These are phyloP conservation scores for Tuta absoluta DNA, from an alignment of 2,888 invertebrate genomes.

Conservation along the genomic window DNA sequence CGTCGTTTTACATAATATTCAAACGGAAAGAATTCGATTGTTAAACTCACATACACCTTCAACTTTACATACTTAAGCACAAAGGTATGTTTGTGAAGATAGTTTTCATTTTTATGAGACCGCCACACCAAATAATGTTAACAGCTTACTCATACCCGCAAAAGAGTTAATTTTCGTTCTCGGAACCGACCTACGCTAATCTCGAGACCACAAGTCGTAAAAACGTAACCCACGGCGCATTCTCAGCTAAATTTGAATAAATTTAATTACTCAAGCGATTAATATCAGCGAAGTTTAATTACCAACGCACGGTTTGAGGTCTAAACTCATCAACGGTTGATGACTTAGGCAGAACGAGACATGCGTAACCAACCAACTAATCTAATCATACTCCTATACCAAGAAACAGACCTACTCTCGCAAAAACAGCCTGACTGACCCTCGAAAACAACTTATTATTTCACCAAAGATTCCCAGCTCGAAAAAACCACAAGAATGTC, in stretches of 20 bases:
- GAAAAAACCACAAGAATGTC: slow-evolving; percentile 80
- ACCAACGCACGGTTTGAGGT: slow-evolving; percentile 59
- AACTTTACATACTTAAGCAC: neutral
- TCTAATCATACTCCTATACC: slow-evolving; percentile 52
- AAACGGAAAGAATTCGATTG: neutral
- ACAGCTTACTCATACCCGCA: slow-evolving; percentile 57
- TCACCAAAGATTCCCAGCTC: slow-evolving; percentile 69
- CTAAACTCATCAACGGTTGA: slow-evolving; percentile 63
- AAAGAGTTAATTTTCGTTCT: slow-evolving; percentile 67
- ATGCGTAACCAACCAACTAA: slow-evolving; percentile 53
- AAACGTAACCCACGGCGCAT: slow-evolving; percentile 62
- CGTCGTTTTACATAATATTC: neutral
- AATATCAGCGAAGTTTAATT: slow-evolving; percentile 69
- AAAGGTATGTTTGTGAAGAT: neutral
- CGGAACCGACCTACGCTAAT: slow-evolving; percentile 70
- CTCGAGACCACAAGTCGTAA: slow-evolving; percentile 69
- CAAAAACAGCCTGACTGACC: slow-evolving; percentile 71
- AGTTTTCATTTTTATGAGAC: slow-evolving; percentile 3
- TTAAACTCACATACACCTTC: too few relatives aligned
- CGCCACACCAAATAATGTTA: slow-evolving; percentile 35
- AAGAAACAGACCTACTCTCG: slow-evolving; percentile 63
- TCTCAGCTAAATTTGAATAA: slow-evolving; percentile 68
- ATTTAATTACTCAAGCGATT: slow-evolving; percentile 75
- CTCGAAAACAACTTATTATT: slow-evolving; percentile 68
- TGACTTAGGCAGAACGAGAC: slow-evolving; percentile 62